Conservation (phyloP, 2,113 vertebrate species). For the Phoenicopterus ruber region DNA sequence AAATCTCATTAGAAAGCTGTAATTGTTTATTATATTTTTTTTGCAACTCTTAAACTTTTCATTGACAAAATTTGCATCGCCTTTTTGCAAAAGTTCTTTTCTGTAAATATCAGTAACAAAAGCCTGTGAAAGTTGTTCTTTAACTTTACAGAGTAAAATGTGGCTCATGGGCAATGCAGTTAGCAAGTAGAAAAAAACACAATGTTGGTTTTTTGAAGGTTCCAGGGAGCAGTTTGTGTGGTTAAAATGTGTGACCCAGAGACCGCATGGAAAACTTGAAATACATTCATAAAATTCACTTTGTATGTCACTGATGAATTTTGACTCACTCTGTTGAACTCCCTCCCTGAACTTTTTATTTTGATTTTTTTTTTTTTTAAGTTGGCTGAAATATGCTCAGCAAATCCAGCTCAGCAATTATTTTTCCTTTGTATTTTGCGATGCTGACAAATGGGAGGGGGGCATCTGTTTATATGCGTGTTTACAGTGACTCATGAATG, state of each 20-base stretch:
- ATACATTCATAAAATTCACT: background rate
- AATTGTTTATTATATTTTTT: background rate
- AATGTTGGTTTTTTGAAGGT: background rate
- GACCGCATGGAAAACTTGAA: background rate
- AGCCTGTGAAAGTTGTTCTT: background rate
- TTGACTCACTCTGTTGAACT: background rate
- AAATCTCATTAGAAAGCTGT: slow-evolving; percentile 8
- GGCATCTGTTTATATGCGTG: background rate
- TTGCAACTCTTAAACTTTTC: background rate
- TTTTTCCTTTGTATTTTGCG: background rate
- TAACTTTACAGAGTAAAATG: background rate
- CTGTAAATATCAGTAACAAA: background rate
- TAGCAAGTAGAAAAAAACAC: background rate
- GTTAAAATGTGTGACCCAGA: background rate
- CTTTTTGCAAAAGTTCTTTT: background rate
- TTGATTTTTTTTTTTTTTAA: background rate
- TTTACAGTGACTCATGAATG: background rate
- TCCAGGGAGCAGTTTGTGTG: background rate
- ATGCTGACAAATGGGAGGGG: background rate
- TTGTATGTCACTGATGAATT: background rate
- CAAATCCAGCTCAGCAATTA: background rate
- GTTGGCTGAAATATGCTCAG: background rate
- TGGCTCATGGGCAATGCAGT: background rate
- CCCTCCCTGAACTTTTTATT: background rate
- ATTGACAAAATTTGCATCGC: background rate